Evolutionary conservation across 2,888 invertebrate genomes (phyloP).

Genomic region (Stegophylla sp.): DNA sequence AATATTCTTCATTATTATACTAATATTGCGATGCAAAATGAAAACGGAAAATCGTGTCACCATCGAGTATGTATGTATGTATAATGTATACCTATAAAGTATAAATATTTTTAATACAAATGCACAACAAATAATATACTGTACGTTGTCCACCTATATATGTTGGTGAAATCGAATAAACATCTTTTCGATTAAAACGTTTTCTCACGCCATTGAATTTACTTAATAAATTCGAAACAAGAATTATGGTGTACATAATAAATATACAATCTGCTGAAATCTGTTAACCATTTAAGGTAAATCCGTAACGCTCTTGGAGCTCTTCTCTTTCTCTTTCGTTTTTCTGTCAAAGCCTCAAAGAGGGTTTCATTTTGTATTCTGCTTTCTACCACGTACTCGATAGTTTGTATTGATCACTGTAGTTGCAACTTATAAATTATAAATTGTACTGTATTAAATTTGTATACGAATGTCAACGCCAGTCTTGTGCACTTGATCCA

Average conservation of each 20-base stretch:
- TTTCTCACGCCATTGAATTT: conserved; percentile 14
- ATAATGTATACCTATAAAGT: background rate
- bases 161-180: conserved; percentile 36
- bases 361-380: background rate
- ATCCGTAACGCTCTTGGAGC: conserved; percentile 2
- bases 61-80: background rate
- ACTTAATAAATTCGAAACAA: background rate
- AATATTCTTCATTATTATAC: background rate
- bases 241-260: background rate
- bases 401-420: background rate
- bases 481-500: background rate
- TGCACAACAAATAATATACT: background rate
- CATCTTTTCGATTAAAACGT: conserved; percentile 10
- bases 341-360: background rate
- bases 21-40: background rate
- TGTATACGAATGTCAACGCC: background rate
- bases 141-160: background rate
- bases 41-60: conserved; percentile 12
- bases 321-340: background rate
- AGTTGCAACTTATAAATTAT: background rate
- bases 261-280: background rate
- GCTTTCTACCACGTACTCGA: conserved; percentile 9
- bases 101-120: background rate
- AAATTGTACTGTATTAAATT: background rate
- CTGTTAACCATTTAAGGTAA: conserved; percentile 38